These are phyloP conservation scores for Antechinus stuartii DNA, from an alignment of 2,113 vertebrate genomes.

Conservation along the genomic window DNA sequence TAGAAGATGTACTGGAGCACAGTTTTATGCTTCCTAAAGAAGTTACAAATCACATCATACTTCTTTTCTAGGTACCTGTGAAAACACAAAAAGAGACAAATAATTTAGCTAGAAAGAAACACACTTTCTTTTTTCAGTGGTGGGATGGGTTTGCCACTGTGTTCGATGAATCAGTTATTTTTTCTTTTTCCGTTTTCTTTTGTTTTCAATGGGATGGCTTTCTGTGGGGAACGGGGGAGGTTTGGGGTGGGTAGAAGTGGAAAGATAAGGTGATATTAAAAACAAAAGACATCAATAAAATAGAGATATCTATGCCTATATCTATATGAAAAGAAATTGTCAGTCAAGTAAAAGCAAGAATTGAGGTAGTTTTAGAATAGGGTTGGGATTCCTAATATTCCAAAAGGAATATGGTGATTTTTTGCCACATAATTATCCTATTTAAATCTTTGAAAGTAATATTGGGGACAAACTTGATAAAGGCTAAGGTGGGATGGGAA, in stretches of 20 bases:
- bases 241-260: background rate
- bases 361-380: background rate
- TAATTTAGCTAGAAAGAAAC: slow-evolving; percentile 21
- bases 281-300: background rate
- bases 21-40: slow-evolving; percentile 81
- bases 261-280: background rate
- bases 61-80: slow-evolving; percentile 84
- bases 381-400: background rate
- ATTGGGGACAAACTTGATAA: background rate
- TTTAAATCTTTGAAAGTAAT: background rate
- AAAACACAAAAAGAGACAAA: slow-evolving; percentile 61
- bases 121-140: background rate
- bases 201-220: background rate
- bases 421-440: background rate
- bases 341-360: background rate
- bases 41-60: slow-evolving; percentile 76
- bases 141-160: background rate
- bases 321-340: background rate
- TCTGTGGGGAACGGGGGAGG: background rate
- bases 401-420: background rate
- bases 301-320: too few relatives aligned
- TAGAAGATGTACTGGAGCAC: slow-evolving; percentile 72
- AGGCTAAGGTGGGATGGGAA: background rate
- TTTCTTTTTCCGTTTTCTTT: background rate
- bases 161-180: background rate